Evolutionary conservation across 2,888 invertebrate genomes (phyloP).

Genomic region (Chloromyia formosa): DNA sequence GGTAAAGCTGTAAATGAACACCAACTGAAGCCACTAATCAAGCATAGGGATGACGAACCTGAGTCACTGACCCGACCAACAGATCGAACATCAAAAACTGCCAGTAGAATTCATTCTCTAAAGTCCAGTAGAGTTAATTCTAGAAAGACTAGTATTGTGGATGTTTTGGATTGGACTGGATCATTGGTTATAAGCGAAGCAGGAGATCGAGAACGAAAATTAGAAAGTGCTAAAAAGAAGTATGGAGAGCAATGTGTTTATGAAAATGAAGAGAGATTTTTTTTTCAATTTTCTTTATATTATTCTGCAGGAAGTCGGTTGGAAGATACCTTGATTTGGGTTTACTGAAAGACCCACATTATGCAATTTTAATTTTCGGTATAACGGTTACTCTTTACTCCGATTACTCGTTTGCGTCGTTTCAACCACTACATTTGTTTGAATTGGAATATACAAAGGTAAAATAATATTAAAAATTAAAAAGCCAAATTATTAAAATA

Average conservation of each 20-base stretch:
- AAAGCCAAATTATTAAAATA: not conserved
- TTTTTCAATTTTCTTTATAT: slow-evolving; percentile 1
- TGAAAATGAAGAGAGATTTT: not conserved
- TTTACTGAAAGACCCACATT: slow-evolving; percentile 70
- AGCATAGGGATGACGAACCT: not conserved
- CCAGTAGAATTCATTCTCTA: not conserved
- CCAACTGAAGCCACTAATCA: slow-evolving; percentile 44
- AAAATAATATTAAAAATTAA: slow-evolving; percentile 13
- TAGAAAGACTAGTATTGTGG: not conserved
- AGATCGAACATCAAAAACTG: not conserved
- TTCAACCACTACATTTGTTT: slow-evolving; percentile 70
- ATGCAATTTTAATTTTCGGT: slow-evolving; percentile 75
- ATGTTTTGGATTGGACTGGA: not conserved
- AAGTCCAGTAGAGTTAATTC: not conserved
- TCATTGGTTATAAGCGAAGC: slow-evolving; percentile 1
- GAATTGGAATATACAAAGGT: slow-evolving; percentile 60
- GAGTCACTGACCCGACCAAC: not conserved
- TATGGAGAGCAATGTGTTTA: not conserved
- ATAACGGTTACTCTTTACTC: slow-evolving; percentile 74
- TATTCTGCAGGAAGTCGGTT: slow-evolving; percentile 65
- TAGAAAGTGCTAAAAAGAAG: not conserved
- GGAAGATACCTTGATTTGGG: slow-evolving; percentile 71
- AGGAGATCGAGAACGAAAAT: not conserved
- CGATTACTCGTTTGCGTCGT: slow-evolving; percentile 74
- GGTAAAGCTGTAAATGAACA: not conserved